These are phyloP conservation scores for Papilio gigon DNA, from an alignment of 2,888 invertebrate genomes.

Conservation along the genomic window DNA sequence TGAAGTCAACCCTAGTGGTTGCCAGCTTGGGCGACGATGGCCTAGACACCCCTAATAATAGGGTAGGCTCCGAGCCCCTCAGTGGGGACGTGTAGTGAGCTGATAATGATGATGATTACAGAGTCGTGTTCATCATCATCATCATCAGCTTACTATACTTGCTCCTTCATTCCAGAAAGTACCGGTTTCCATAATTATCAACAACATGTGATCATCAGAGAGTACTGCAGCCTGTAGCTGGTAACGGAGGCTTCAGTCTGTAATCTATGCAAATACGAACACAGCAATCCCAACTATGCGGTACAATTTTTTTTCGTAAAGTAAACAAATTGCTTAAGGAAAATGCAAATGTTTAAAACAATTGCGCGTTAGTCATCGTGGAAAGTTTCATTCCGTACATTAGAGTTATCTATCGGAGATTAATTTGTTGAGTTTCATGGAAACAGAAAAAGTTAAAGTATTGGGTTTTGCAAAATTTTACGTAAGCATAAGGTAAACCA, in stretches of 20 bases:
- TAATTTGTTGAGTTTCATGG: background rate
- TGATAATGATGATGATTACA: too few species aligned
- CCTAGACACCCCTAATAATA: too few species aligned
- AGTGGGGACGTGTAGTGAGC: too few species aligned
- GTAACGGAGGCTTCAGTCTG: conserved; percentile 44
- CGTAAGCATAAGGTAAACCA: background rate
- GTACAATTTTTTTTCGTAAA: conserved; percentile 18
- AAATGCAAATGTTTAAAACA: conserved; percentile 27
- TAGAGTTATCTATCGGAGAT: background rate
- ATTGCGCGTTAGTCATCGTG: conserved; percentile 20
- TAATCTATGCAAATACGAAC: conserved; percentile 31
- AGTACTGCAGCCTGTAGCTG: conserved; percentile 44
- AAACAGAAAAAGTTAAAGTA: background rate
- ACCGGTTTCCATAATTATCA: conserved; percentile 43
- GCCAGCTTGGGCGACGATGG: too few species aligned
- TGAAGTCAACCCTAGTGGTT: too few species aligned
- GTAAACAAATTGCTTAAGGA: conserved; percentile 30
- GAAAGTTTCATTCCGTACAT: conserved; percentile 9
- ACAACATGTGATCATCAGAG: conserved; percentile 55
- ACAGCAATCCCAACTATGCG: conserved; percentile 49
- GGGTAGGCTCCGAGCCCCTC: too few species aligned
- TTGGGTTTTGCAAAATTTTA: background rate
- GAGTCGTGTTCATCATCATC: too few species aligned
- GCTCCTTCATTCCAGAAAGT: conserved; percentile 36
- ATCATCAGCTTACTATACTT: too few species aligned